Percentiles rank a stretch among this genome's conserved stretches.
phyloP scores from a whole-genome alignment of 2,888 invertebrate species.

The Arge pagana region DNA sequence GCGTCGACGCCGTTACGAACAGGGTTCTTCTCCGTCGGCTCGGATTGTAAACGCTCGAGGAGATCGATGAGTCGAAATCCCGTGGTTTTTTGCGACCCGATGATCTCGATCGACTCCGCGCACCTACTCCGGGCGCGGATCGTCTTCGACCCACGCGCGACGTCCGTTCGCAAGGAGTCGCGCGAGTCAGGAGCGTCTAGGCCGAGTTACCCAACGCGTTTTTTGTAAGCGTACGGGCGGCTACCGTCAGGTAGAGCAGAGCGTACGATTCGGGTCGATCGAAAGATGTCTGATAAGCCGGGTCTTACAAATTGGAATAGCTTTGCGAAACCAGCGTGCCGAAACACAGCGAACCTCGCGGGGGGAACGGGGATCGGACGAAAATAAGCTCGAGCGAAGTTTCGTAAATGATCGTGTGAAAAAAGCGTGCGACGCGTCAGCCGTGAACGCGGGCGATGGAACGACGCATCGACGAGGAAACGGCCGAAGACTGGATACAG shows the following conservation, averaged over 20 bases:
- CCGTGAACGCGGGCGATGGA: constrained; percentile 10
- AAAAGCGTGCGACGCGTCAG: constrained; percentile 6
- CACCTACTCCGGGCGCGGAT: no score
- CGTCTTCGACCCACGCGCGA: no score
- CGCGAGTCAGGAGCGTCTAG: constrained; percentile 8
- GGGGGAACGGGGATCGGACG: neutral
- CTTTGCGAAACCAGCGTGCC: no score
- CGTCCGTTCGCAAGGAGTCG: constrained; percentile 3
- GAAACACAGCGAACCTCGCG: neutral
- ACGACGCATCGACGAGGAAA: constrained; percentile 5
- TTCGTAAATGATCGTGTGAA: constrained; percentile 7
- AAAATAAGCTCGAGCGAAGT: neutral
- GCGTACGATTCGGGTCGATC: constrained; percentile 11
- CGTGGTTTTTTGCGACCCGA: no score
- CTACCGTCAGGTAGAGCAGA: constrained; percentile 18
- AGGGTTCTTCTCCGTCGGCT: neutral
- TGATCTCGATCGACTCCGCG: no score
- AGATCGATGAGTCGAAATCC: no score
- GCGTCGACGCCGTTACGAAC: neutral
- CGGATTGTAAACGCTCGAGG: no score
- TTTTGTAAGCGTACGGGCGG: constrained; percentile 12
- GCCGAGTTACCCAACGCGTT: constrained; percentile 11
- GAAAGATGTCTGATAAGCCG: constrained; percentile 10
- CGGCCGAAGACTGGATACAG: no score
- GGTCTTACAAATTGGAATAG: constrained; percentile 17